Evolutionary conservation across 2,113 vertebrate genomes (phyloP).

Genomic region (Pantherophis guttatus): DNA sequence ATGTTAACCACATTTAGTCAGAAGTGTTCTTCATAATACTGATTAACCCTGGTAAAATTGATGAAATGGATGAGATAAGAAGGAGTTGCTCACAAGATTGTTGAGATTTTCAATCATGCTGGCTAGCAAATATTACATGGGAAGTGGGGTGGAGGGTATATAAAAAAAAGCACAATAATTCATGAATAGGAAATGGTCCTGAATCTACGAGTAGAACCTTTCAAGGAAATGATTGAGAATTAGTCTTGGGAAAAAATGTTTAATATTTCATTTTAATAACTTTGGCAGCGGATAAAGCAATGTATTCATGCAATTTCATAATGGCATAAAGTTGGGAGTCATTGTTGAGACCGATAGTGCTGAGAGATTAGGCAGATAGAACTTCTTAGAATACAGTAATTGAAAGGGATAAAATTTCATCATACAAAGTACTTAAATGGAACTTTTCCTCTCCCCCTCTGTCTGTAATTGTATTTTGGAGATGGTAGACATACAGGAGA

Average conservation of each 20-base stretch:
- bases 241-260: background rate
- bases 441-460: no score
- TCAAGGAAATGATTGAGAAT: background rate
- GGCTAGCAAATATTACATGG: background rate
- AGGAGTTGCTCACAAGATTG: background rate
- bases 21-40: background rate
- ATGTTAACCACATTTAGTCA: background rate
- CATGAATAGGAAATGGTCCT: background rate
- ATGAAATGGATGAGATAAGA: background rate
- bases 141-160: background rate
- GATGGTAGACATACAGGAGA: background rate
- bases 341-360: background rate
- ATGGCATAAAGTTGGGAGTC: background rate
- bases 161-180: background rate
- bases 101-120: background rate
- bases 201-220: background rate
- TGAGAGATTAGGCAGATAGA: background rate
- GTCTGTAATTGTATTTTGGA: background rate
- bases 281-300: background rate
- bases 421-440: background rate
- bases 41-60: background rate
- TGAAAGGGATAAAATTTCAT: constrained; percentile 4
- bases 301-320: constrained; percentile 2
- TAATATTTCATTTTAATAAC: background rate
- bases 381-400: background rate